Evolutionary conservation across 2,797 vertebrate genomes (phyloP).

Genomic region (Lindbergichthys nudifrons): DNA sequence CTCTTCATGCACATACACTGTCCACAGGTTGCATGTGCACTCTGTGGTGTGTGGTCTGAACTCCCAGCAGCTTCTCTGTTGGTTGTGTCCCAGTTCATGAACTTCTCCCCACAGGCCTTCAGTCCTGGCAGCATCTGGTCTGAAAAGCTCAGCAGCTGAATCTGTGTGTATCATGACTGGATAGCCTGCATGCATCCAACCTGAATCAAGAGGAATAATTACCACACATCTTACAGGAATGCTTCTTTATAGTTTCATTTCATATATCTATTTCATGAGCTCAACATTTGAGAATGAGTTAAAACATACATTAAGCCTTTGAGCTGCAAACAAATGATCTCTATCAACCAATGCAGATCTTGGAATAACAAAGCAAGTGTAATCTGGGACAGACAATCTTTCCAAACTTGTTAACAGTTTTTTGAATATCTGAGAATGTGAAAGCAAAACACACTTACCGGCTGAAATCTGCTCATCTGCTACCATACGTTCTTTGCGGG

Average conservation of each 20-base stretch:
- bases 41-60: slow-evolving; percentile 90
- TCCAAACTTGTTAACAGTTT: too few species aligned
- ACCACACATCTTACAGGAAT: too few species aligned
- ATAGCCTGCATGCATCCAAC: slow-evolving; percentile 94
- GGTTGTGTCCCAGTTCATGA: slow-evolving; percentile 94
- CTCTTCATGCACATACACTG: slow-evolving; percentile 90
- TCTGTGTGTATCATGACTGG: slow-evolving; percentile 87
- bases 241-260: too few species aligned
- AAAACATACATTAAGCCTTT: too few species aligned
- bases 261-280: too few species aligned
- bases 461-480: slow-evolving; percentile 87
- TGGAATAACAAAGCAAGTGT: not conserved
- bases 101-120: slow-evolving; percentile 87
- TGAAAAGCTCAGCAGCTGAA: slow-evolving; percentile 73
- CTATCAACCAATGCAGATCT: too few species aligned
- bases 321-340: too few species aligned
- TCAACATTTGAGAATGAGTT: too few species aligned
- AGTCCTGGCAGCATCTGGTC: not conserved
- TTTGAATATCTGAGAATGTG: too few species aligned
- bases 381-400: too few species aligned
- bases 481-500: slow-evolving; percentile 87
- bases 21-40: slow-evolving; percentile 95
- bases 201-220: slow-evolving; percentile 64
- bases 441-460: slow-evolving; percentile 30
- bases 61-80: slow-evolving; percentile 89